A percentile compares a stretch with the other conserved stretches of the same genome.
phyloP scores from a whole-genome alignment of 2,113 vertebrate species.

The Falcunculus frontatus region DNA sequence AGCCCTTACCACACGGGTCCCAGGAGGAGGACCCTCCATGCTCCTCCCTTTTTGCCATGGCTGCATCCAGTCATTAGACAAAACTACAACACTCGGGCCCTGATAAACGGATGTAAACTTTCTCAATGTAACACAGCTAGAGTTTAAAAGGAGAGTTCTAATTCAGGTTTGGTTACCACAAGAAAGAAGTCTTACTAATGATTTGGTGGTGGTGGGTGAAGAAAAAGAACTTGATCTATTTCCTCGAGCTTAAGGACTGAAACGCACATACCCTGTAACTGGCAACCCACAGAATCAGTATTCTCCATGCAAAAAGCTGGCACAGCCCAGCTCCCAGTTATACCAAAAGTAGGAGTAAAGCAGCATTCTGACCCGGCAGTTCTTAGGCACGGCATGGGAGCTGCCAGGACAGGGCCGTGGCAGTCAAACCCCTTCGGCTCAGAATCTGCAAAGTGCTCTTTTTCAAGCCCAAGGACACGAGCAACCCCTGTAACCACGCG shows the following conservation, averaged over 20 bases:
- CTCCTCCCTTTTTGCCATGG: not conserved
- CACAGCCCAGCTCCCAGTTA: too few species aligned
- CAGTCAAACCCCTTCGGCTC: accelerated
- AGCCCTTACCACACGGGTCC: accelerated
- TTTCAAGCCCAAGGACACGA: not conserved
- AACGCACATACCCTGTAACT: not conserved
- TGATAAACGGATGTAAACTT: not conserved
- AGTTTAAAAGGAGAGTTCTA: not conserved
- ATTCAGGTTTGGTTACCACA: not conserved
- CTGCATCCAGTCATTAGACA: not conserved
- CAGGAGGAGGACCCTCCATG: not conserved
- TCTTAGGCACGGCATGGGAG: not conserved
- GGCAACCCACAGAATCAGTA: not conserved
- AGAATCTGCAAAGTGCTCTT: accelerated
- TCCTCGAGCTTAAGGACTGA: not conserved
- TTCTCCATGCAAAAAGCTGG: accelerated
- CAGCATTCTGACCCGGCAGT: accelerated
- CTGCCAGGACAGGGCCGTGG: accelerated
- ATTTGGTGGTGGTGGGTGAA: not conserved
- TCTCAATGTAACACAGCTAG: accelerated
- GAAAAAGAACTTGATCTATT: not conserved
- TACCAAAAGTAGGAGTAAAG: accelerated
- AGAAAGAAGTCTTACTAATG: not conserved
- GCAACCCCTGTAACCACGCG: too few species aligned
- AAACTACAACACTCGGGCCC: accelerated